Percentiles rank a stretch among this genome's conserved stretches.
Conservation (phyloP, 2,888 invertebrate species). For the Gandaritis pyraliata region DNA sequence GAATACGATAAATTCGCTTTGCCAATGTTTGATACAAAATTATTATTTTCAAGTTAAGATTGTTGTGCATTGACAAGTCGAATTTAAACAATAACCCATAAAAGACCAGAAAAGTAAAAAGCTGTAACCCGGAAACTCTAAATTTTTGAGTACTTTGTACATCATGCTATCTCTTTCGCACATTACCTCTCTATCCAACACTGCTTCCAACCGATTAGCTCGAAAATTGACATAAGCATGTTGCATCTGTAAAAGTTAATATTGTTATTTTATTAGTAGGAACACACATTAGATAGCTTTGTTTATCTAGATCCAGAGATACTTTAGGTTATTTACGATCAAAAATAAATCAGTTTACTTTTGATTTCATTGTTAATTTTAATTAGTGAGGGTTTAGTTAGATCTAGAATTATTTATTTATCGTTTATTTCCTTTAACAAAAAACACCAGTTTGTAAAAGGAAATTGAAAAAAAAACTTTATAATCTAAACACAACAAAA, state of each 20-base stretch:
- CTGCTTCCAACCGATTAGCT: slow-evolving; percentile 85
- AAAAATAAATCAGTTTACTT: not conserved
- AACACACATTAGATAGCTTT: slow-evolving; percentile 32
- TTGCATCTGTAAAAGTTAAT: slow-evolving; percentile 82
- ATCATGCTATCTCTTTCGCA: slow-evolving; percentile 80
- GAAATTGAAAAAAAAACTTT: not conserved
- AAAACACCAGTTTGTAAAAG: too few relatives aligned
- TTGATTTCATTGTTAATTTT: not conserved
- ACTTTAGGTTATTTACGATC: not conserved
- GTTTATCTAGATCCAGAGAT: not conserved
- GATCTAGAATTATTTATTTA: too few relatives aligned
- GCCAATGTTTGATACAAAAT: slow-evolving; percentile 14
- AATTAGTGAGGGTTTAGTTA: not conserved
- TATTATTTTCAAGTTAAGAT: slow-evolving; percentile 4
- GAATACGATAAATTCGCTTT: slow-evolving; percentile 33
- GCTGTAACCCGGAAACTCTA: slow-evolving; percentile 40
- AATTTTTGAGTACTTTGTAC: slow-evolving; percentile 26
- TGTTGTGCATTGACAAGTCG: slow-evolving; percentile 19
- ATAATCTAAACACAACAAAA: not conserved
- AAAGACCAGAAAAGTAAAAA: slow-evolving; percentile 20
- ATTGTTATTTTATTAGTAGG: slow-evolving; percentile 62
- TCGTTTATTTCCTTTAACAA: too few relatives aligned
- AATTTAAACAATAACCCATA: slow-evolving; percentile 6
- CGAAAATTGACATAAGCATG: slow-evolving; percentile 84
- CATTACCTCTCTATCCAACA: slow-evolving; percentile 86